Evolutionary conservation across 1,140 invertebrate species (phyloP).

Genomic region (Apolygus lucorum): DNA sequence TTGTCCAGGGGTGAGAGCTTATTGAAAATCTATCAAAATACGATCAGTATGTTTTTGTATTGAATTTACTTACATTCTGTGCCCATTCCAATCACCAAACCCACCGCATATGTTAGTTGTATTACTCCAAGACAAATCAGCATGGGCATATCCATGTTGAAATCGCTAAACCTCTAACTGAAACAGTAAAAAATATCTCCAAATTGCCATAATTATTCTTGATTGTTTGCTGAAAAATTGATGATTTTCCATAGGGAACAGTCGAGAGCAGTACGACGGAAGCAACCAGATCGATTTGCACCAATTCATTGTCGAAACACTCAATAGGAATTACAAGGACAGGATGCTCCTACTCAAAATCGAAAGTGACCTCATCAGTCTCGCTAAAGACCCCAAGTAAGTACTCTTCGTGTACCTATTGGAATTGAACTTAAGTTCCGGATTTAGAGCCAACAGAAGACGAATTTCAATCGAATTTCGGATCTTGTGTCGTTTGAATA

Average conservation of each 20-base stretch:
- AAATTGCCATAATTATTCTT: neutral
- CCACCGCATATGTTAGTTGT: too few relatives aligned
- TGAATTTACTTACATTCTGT: neutral
- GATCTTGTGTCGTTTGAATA: too few relatives aligned
- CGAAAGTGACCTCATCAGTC: slow-evolving; percentile 74
- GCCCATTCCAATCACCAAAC: too few relatives aligned
- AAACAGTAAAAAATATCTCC: neutral
- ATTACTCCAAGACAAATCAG: too few relatives aligned
- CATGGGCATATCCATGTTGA: too few relatives aligned
- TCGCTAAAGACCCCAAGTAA: slow-evolving; percentile 75
- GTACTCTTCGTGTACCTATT: slow-evolving; percentile 37
- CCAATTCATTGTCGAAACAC: slow-evolving; percentile 78
- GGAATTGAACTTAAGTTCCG: too few relatives aligned
- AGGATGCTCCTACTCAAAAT: slow-evolving; percentile 72
- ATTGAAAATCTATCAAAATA: too few relatives aligned
- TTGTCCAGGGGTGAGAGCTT: slow-evolving; percentile 49
- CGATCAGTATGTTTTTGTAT: neutral
- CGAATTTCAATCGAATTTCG: too few relatives aligned
- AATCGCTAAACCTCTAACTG: too few relatives aligned
- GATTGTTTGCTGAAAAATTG: slow-evolving; percentile 27
- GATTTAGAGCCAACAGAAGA: too few relatives aligned
- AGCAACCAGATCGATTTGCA: slow-evolving; percentile 73
- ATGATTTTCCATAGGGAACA: slow-evolving; percentile 63
- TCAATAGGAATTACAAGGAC: slow-evolving; percentile 84
- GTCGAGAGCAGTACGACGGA: slow-evolving; percentile 67